Percentiles rank a stretch among this genome's conserved stretches.
These are phyloP conservation scores for Macquaria australasica DNA, from an alignment of 2,113 vertebrate genomes.

Conservation along the genomic window DNA sequence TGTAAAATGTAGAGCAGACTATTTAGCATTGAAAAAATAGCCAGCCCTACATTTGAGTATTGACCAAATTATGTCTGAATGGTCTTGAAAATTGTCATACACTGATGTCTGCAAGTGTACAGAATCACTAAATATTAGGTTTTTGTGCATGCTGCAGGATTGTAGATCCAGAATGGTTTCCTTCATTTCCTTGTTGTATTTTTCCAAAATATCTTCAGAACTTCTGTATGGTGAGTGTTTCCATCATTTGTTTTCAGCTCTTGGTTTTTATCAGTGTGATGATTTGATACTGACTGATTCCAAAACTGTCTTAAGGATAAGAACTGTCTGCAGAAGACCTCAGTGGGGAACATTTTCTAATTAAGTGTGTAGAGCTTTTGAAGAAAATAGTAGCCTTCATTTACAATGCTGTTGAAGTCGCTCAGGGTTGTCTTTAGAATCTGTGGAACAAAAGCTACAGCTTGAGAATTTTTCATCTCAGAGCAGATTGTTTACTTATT, in stretches of 20 bases:
- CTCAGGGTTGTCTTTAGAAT: neutral
- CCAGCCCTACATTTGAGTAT: neutral
- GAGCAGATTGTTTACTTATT: no score
- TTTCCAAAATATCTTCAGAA: neutral
- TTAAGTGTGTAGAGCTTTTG: neutral
- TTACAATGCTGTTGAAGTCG: neutral
- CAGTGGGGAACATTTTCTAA: no score
- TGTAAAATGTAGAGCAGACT: neutral
- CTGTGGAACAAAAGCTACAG: no score
- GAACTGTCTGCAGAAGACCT: no score
- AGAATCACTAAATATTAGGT: neutral
- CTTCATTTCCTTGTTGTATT: slow-evolving; percentile 2
- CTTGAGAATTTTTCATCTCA: neutral
- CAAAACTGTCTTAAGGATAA: neutral
- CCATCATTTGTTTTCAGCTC: neutral
- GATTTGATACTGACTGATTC: neutral
- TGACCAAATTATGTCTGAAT: neutral
- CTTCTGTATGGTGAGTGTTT: neutral
- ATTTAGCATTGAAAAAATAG: neutral
- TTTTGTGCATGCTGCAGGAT: neutral
- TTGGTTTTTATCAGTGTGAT: neutral
- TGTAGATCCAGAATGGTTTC: neutral
- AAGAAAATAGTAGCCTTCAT: neutral
- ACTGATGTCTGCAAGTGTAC: no score
- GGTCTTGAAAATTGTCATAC: no score